phyloP scores from a whole-genome alignment of 2,888 invertebrate genomes.

The Chrysolina americana region DNA sequence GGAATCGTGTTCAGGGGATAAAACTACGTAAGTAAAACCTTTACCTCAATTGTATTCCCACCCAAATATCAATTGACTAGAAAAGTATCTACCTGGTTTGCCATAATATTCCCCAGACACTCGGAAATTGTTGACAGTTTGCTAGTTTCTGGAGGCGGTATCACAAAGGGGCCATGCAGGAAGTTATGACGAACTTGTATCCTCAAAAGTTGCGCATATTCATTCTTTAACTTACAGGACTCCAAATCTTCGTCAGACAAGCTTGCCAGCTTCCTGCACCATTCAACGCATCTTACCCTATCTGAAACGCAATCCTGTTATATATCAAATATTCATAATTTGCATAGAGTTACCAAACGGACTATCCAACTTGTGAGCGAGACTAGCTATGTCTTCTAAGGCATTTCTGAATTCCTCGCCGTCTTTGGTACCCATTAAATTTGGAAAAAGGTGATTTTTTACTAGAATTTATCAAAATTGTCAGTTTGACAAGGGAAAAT shows the following conservation, averaged over 20 bases:
- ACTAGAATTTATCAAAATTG: slow-evolving; percentile 36
- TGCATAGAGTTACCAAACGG: slow-evolving; percentile 63
- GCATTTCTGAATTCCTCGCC: slow-evolving; percentile 67
- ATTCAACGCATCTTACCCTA: slow-evolving; percentile 72
- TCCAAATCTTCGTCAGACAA: slow-evolving; percentile 69
- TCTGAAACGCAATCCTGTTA: slow-evolving; percentile 62
- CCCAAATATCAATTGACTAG: too few relatives aligned
- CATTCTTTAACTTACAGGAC: slow-evolving; percentile 69
- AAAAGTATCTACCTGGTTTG: slow-evolving; percentile 57
- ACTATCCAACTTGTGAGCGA: slow-evolving; percentile 63
- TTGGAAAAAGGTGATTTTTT: slow-evolving; percentile 20
- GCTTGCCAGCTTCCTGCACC: slow-evolving; percentile 70
- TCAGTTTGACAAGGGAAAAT: slow-evolving; percentile 26
- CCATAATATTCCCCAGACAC: slow-evolving; percentile 68
- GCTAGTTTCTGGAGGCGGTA: slow-evolving; percentile 68
- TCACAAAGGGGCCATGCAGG: slow-evolving; percentile 70
- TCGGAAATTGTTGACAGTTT: slow-evolving; percentile 69
- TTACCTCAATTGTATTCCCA: too few relatives aligned
- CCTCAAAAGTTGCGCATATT: slow-evolving; percentile 71
- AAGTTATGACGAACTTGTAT: slow-evolving; percentile 70
- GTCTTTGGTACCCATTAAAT: slow-evolving; percentile 66
- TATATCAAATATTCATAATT: background rate
- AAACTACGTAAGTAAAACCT: too few relatives aligned
- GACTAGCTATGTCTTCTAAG: slow-evolving; percentile 65
- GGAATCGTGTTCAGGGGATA: too few relatives aligned